These are phyloP conservation scores for Phasianus colchicus DNA, from an alignment of 2,113 vertebrate genomes.

Conservation along the genomic window DNA sequence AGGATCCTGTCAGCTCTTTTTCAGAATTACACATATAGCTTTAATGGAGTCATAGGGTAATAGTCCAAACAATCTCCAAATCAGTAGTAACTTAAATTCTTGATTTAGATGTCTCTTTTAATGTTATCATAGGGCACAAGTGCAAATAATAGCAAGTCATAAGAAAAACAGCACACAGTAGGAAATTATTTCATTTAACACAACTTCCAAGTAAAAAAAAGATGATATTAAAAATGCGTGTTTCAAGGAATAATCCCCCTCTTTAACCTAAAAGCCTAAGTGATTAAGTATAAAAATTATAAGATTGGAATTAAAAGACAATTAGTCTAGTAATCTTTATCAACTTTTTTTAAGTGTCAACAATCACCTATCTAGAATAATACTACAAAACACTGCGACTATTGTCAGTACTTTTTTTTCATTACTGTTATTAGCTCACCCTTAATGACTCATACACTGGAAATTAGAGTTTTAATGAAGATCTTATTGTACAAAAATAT, in stretches of 20 bases:
- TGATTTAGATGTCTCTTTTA: background rate
- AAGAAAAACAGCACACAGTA: background rate
- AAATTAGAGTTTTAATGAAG: background rate
- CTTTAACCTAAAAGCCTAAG: background rate
- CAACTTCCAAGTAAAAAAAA: background rate
- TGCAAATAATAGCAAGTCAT: background rate
- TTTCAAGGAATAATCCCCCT: background rate
- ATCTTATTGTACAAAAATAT: background rate
- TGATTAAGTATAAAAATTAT: background rate
- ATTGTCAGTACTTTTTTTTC: background rate
- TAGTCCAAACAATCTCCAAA: background rate
- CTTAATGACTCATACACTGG: background rate
- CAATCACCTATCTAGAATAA: background rate
- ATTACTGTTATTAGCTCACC: background rate
- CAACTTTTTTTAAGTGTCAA: background rate
- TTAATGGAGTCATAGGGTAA: background rate
- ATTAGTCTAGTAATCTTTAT: background rate
- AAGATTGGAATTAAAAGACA: conserved; percentile 12
- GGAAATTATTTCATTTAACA: background rate
- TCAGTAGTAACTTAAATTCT: background rate
- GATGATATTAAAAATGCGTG: background rate
- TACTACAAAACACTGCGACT: background rate
- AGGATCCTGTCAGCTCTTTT: background rate
- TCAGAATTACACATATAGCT: background rate
- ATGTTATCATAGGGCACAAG: background rate